Base-by-base conservation (phyloP, 2,888 invertebrate species). In the Conistra vaccinii region DNA sequence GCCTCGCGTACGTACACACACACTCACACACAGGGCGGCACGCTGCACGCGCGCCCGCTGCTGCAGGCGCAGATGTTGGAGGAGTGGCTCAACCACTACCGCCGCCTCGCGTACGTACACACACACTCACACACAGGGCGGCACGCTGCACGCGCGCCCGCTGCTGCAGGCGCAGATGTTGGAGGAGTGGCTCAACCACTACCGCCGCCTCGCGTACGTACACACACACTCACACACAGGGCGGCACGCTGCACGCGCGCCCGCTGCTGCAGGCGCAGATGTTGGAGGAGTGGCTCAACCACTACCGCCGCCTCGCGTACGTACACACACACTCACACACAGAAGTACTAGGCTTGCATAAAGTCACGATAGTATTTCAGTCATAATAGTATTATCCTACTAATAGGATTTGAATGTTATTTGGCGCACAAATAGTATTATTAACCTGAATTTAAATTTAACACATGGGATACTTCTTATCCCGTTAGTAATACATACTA, bases 21-120 rank as follows among this genome's bases (percentile, higher is more conserved):
- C 45, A 45, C 45, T 17, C 60, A 35, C 55, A 9, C 14, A 35
- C 63, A 63, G 26, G 86, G 98, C 98, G 60, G 99, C 99, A 97
- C 97, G 90, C 96, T 98, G 76, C 97, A 97, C 96, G 98, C 99
- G 98, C 97, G 45, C 17, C 45, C 45, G 5, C 45, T 45, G 23
- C 51, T 51, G 95, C 98, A 98, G 92, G 97, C 99, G 83, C 98
- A 98, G 91, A 98, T 98, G 95, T 97, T 98, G 89, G 94, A 99
- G 92, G 94, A 99, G 95, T 99, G 99, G 99, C 97, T 99, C 88
- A 99, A 99, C 96, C 98, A 99, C 95, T 99, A 99, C 95, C 97
- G 99, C 89, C 97, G 98, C 89, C 97, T 98, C 92, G 98, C 93
- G 94, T 93, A 53, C 85, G 92, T 99, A 69, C 32, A 60, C 97